Evolutionary conservation across 2,888 invertebrate genomes (phyloP).

Genomic region (Chymomyza caudatula): DNA sequence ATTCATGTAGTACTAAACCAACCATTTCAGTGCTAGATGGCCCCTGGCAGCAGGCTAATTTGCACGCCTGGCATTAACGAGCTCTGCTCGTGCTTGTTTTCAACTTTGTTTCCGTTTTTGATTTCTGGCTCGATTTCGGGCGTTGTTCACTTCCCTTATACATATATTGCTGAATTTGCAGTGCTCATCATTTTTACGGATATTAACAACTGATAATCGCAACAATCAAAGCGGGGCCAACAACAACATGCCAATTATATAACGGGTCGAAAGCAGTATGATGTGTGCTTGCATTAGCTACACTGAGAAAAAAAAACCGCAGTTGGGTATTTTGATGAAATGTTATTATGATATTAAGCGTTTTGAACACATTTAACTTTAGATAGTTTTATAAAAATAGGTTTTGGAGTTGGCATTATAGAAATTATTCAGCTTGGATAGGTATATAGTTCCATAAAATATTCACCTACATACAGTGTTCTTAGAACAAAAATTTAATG

Average conservation of each 20-base stretch:
- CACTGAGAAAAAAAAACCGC: background rate
- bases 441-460: too few relatives aligned
- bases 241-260: constrained; percentile 25
- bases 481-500: too few relatives aligned
- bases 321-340: background rate
- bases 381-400: too few relatives aligned
- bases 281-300: background rate
- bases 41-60: constrained; percentile 59
- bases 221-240: constrained; percentile 53
- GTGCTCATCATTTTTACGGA: constrained; percentile 64
- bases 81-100: background rate
- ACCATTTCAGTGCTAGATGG: background rate
- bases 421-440: too few relatives aligned
- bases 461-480: too few relatives aligned
- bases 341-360: background rate
- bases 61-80: constrained; percentile 67
- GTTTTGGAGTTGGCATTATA: too few relatives aligned
- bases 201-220: constrained; percentile 74
- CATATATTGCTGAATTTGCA: background rate
- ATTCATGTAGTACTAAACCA: background rate
- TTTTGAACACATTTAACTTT: too few relatives aligned
- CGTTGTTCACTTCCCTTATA: constrained; percentile 7
- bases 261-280: background rate
- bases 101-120: constrained; percentile 50
- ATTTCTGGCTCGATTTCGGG: constrained; percentile 4